phyloP scores from a whole-genome alignment of 2,888 invertebrate genomes.

The Nezara viridula region DNA sequence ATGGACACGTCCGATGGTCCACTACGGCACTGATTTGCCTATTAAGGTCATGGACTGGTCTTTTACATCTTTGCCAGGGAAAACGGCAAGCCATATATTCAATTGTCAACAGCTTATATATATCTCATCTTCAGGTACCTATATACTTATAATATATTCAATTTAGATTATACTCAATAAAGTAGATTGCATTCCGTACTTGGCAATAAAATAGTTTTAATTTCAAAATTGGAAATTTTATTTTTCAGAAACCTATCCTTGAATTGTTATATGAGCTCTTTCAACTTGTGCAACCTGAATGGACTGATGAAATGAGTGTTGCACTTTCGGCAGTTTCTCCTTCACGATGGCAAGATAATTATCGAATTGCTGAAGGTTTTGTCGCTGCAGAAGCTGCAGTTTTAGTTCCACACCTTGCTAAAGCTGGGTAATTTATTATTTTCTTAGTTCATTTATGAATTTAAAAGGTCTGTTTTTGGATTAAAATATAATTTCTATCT shows the following conservation, averaged over 20 bases:
- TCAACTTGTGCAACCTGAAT: constrained; percentile 84
- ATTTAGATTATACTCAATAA: not conserved
- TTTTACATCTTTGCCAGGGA: constrained; percentile 85
- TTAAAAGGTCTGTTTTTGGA: no score
- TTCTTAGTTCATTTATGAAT: no score
- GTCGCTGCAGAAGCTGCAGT: constrained; percentile 92
- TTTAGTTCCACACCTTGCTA: constrained; percentile 88
- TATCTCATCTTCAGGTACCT: constrained; percentile 62
- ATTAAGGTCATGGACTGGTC: constrained; percentile 92
- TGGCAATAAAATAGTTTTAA: not conserved
- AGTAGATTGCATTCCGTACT: not conserved
- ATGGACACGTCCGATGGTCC: constrained; percentile 60
- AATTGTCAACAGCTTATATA: constrained; percentile 62
- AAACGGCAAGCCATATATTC: constrained; percentile 61
- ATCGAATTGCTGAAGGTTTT: constrained; percentile 93
- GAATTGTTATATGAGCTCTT: constrained; percentile 89
- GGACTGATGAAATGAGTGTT: constrained; percentile 92
- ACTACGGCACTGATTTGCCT: constrained; percentile 77
- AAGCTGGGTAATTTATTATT: constrained; percentile 70
- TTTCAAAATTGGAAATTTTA: not conserved
- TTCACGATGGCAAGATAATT: constrained; percentile 80
- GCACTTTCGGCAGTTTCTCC: constrained; percentile 92
- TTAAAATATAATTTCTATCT: not conserved
- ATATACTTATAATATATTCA: not conserved
- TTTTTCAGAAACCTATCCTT: constrained; percentile 85